Percentiles rank a stretch among this genome's conserved stretches.
These are phyloP conservation scores for Nephila pilipes DNA, from an alignment of 1,140 invertebrate genomes.

Conservation along the genomic window DNA sequence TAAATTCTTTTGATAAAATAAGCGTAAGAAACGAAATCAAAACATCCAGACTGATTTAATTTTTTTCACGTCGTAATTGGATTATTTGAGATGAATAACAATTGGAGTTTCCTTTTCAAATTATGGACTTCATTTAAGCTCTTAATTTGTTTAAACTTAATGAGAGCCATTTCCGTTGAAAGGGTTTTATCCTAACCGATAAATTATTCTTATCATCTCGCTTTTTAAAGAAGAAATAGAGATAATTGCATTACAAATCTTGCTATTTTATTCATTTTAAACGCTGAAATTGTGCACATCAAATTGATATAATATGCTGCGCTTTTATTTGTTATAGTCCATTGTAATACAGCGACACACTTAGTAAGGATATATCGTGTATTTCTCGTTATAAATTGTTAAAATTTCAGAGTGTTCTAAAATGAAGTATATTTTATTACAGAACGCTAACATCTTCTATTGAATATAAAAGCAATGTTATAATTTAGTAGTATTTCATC, in stretches of 20 bases:
- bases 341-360: too few relatives aligned
- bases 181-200: background rate
- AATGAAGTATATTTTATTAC: too few relatives aligned
- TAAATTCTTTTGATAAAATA: background rate
- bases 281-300: background rate
- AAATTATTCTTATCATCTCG: background rate
- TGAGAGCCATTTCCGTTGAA: background rate
- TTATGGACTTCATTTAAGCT: background rate
- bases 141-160: background rate
- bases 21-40: background rate
- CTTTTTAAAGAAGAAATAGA: background rate
- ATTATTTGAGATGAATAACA: slow-evolving; percentile 27
- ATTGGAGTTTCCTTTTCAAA: background rate
- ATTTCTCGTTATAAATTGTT: too few relatives aligned
- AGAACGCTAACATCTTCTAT: too few relatives aligned
- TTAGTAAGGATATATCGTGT: too few relatives aligned
- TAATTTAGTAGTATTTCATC: too few relatives aligned
- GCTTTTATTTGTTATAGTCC: background rate
- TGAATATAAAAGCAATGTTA: too few relatives aligned
- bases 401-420: too few relatives aligned
- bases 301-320: background rate
- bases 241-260: background rate
- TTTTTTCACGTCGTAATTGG: background rate
- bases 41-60: background rate
- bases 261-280: background rate